Evolutionary conservation across 2,113 vertebrate genomes (phyloP), one percentile per base, ranked within the genome.

Genomic region (Lathamus discolor): DNA sequence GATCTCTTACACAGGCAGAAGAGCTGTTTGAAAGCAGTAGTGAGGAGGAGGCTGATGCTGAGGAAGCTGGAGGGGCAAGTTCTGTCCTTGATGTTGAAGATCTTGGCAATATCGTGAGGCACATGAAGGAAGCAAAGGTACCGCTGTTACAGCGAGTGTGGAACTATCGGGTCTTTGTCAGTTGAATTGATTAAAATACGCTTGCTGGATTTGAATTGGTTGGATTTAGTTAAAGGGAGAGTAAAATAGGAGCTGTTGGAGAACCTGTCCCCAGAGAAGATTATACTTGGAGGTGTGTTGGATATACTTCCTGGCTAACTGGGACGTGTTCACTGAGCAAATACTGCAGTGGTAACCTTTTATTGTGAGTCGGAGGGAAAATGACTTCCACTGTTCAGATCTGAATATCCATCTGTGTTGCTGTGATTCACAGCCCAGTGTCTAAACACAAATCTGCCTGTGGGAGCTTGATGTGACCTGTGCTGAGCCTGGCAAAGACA

Each of bases 31-130:
- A 99, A 97, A 98, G 98, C 86, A 98, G 98, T 89, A 99, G 44
- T 46, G 44, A 46, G 44, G 44, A 46, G 44, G 99, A 98, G 43
- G 95, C 96, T 5, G 95, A 83, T 20, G 19, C 20, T 7, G 96
- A 96, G 7, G 97, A 97, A 35, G 97, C 93, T 39, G 96, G 76
- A 28, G 92, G 67, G 24, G 67, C 68, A 0, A 95, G 81, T 25
- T 95, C 97, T 9, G 97, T 99, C 18, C 44, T 99, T 0, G 99
- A 99, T 73, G 97, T 99, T 67, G 99, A 99, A 93, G 99, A 99
- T 96, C 98, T 99, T 4, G 99, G 99, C 48, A 97, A 92, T 62
- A 90, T 99, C n/a, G 97, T 99, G 98, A 98, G 69, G 75, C 97
- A 66, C 15, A 33, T 97, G 93, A 99, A 97, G 97, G 98, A 98